phyloP scores from a whole-genome alignment of 1,140 invertebrate species.

The Paramacrobiotus metropolitanus region DNA sequence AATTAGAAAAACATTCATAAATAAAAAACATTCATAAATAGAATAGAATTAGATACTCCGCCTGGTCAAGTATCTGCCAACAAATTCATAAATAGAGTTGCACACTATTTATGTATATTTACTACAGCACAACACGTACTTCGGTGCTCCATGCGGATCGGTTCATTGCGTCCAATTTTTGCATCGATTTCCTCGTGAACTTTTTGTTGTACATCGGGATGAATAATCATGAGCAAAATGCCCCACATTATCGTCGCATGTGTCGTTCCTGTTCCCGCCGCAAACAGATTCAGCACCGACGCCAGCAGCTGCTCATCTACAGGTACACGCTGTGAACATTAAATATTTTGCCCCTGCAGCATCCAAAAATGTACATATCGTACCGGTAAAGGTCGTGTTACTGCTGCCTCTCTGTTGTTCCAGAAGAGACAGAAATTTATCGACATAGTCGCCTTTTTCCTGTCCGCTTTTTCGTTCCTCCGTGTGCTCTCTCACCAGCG shows the following conservation, averaged over 20 bases:
- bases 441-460: neutral
- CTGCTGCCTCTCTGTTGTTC: neutral
- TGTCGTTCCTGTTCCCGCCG: constrained; percentile 21
- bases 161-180: constrained; percentile 15
- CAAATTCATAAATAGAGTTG: neutral
- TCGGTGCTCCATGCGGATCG: constrained; percentile 8
- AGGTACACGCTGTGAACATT: neutral
- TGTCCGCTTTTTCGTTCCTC: neutral
- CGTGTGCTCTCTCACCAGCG: neutral
- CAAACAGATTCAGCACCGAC: constrained; percentile 15
- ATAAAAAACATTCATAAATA: neutral
- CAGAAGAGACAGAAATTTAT: neutral
- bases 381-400: neutral
- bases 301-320: neutral
- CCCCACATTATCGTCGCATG: constrained; percentile 19
- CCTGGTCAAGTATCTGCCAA: neutral
- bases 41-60: neutral
- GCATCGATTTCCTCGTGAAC: constrained; percentile 19
- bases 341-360: neutral
- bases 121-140: neutral
- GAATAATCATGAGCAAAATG: constrained; percentile 16
- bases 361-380: neutral
- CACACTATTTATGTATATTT: neutral
- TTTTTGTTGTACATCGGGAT: constrained; percentile 21
- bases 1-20: no score